phyloP scores from a whole-genome alignment of 2,113 vertebrate species.

The Callithrix jacchus region DNA sequence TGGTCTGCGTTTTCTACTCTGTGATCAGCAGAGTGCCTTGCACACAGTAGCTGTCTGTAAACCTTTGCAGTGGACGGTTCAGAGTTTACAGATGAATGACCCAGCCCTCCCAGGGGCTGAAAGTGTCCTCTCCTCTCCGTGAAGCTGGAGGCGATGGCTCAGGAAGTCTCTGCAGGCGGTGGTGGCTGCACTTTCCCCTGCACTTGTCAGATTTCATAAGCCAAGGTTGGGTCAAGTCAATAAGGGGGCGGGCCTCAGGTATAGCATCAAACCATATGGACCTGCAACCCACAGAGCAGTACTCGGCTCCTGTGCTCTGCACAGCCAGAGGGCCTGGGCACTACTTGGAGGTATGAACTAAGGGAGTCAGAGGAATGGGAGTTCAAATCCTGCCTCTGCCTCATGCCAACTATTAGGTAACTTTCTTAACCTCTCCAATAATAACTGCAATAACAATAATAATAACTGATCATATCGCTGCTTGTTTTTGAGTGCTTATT shows the following conservation, averaged over 20 bases:
- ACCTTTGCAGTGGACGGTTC: background rate
- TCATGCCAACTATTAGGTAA: background rate
- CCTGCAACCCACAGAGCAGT: accelerated
- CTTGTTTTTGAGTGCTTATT: background rate
- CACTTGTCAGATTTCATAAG: background rate
- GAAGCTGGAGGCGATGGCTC: background rate
- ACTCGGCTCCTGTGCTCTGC: background rate
- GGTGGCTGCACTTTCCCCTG: background rate
- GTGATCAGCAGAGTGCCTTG: accelerated
- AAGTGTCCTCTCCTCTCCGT: background rate
- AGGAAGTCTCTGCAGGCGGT: accelerated
- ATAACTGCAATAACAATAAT: background rate
- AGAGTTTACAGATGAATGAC: too few species aligned
- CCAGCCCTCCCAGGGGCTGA: background rate
- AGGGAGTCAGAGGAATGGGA: background rate
- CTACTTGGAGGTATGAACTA: background rate
- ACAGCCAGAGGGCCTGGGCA: background rate
- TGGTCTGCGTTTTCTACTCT: background rate
- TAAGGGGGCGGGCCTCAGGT: background rate
- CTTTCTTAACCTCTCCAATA: background rate
- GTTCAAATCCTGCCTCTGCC: background rate
- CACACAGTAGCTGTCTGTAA: background rate
- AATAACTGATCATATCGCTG: background rate
- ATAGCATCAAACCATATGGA: accelerated
- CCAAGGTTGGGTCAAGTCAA: background rate